Evolutionary conservation across 2,888 invertebrate species (phyloP), one percentile per base, ranked within the genome.

Genomic region (Pterostichus madidus): DNA sequence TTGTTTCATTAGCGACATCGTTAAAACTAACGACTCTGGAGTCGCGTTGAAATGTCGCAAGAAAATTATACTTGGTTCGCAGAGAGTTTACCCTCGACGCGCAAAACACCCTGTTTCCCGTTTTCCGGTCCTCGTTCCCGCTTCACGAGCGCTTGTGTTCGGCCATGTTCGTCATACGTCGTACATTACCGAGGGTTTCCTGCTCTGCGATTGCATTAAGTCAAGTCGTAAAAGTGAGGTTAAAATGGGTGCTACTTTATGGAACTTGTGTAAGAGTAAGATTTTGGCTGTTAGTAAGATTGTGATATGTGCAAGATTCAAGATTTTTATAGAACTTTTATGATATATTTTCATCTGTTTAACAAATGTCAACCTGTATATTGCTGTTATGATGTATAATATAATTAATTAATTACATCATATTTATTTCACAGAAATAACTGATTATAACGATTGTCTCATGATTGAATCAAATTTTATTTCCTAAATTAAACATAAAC

Each of bases 1-100:
- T 89, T 89, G 89, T 90, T 90, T 90, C 89, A 90, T 90, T 90
- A 90, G 89, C 87, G 89, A 89, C 89, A 87, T 88, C 90, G 89
- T 90, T 90, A 89, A 90, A 89, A 89, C 89, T 89, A 89, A 90
- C 89, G 89, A 89, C 89, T 86, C 88, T 88, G 87, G 86, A 86
- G 89, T 87, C 87, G 86, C 87, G 85, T 85, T 85, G 86, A 86
- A 61, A 46, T 87, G 87, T 87, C 87, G 86, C 86, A 85, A 84
- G 85, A 86, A 88, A 88, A 88, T 88, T 88, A 88, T 88, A 88
- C 87, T 86, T 85, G 84, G 85, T 86, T 59, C 81, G 24, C 44
- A 56, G 44, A 31, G 64, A 81, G 81, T 81, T 81, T 81, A 75
- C 81, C 81, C 73, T 61, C 35, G 32, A 61, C 77, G 31, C 59